These are phyloP conservation scores for Hypotaenidia okinawae DNA, from an alignment of 2,797 vertebrate species.

Conservation along the genomic window DNA sequence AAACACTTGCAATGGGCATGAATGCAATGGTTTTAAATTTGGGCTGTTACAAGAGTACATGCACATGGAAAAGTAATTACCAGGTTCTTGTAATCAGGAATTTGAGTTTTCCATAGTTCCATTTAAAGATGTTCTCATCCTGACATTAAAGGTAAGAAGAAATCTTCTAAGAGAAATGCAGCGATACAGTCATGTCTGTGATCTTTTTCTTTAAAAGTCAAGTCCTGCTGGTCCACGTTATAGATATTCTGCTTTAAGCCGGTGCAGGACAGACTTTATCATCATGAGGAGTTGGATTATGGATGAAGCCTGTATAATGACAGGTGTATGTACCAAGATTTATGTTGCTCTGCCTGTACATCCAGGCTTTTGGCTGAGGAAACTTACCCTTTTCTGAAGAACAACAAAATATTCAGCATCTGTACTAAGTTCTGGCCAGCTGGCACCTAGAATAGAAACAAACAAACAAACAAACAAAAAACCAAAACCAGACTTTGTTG, in stretches of 20 bases:
- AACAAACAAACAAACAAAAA: background rate
- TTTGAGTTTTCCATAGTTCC: background rate
- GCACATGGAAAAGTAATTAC: background rate
- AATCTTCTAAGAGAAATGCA: background rate
- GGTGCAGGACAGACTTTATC: background rate
- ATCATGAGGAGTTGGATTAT: background rate
- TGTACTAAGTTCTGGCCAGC: background rate
- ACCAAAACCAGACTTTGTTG: background rate
- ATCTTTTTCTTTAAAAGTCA: background rate
- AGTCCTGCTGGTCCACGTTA: background rate
- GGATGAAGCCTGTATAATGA: background rate
- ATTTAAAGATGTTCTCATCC: background rate
- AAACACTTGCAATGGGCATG: background rate
- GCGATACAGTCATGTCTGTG: rapidly evolving
- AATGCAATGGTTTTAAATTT: background rate
- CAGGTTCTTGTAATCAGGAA: background rate
- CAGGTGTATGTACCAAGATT: background rate
- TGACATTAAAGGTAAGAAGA: background rate
- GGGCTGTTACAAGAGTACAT: background rate
- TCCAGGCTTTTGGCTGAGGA: background rate
- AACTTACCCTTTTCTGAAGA: background rate
- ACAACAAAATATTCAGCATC: background rate
- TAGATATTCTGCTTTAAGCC: background rate
- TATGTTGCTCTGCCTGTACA: background rate
- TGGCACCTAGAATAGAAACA: background rate